phyloP scores from a whole-genome alignment of 2,888 invertebrate species.

The Boloria euphrosyne region DNA sequence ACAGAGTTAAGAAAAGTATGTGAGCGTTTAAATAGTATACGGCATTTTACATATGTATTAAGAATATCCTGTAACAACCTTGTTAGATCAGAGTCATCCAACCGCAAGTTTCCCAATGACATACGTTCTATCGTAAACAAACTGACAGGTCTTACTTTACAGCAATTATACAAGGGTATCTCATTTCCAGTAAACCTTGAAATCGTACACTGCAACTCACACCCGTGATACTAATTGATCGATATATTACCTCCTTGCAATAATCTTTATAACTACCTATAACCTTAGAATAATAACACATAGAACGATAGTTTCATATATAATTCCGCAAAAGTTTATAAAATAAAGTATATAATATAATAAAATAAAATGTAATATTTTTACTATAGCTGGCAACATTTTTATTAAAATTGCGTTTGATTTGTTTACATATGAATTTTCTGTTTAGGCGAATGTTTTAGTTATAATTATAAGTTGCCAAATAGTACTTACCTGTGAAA shows the following conservation, averaged over 20 bases:
- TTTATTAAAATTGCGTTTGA: too few species aligned
- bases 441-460: too few species aligned
- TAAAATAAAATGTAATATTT: too few species aligned
- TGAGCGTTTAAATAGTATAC: background rate
- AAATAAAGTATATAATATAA: too few species aligned
- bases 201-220: constrained; percentile 20
- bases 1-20: background rate
- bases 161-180: constrained; percentile 14
- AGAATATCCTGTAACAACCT: constrained; percentile 1
- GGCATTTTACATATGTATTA: constrained; percentile 3
- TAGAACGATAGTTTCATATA: too few species aligned
- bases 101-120: constrained; percentile 15
- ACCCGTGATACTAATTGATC: constrained; percentile 13
- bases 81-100: background rate
- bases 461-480: too few species aligned
- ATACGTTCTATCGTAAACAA: constrained; percentile 9
- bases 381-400: too few species aligned
- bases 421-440: too few species aligned
- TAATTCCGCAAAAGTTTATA: too few species aligned
- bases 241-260: background rate
- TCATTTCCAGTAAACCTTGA: constrained; percentile 27
- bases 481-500: too few species aligned
- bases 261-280: background rate
- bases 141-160: constrained; percentile 15
- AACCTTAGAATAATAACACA: too few species aligned